Conservation (phyloP, 2,113 vertebrate species). For the Scomber scombrus region DNA sequence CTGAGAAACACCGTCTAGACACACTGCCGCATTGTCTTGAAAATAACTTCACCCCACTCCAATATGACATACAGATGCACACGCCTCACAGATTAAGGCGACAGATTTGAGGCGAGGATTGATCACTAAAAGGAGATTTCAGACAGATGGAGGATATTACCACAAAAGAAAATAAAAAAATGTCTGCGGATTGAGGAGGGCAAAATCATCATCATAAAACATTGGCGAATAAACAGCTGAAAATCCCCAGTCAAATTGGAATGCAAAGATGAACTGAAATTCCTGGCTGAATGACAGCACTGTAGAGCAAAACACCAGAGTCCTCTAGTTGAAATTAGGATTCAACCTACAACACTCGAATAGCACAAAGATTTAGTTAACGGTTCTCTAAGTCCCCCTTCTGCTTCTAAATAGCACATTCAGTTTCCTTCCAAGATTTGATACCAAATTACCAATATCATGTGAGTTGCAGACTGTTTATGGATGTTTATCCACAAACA, state of each 20-base stretch:
- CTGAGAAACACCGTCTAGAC: conserved; percentile 74
- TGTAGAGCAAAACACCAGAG: conserved; percentile 41
- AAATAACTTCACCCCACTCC: conserved; percentile 44
- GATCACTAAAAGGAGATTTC: conserved; percentile 63
- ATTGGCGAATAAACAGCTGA: conserved; percentile 46
- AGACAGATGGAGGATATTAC: conserved; percentile 48
- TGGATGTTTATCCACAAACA: conserved; percentile 21
- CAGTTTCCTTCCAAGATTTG: conserved; percentile 32
- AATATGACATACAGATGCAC: conserved; percentile 12
- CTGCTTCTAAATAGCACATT: conserved; percentile 68
- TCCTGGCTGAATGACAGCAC: conserved; percentile 43
- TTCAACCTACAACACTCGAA: conserved; percentile 59
- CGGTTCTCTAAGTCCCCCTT: conserved; percentile 36
- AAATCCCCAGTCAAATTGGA: conserved; percentile 63
- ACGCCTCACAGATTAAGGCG: conserved; percentile 47
- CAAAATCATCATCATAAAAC: conserved; percentile 52
- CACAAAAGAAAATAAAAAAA: conserved; percentile 35
- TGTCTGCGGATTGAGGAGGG: conserved; percentile 25
- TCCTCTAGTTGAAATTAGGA: conserved; percentile 59
- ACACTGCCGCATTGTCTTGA: conserved; percentile 46
- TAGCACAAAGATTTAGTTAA: conserved; percentile 47
- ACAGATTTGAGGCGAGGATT: no score
- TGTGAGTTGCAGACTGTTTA: not conserved
- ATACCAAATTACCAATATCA: not conserved
- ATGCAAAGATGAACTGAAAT: conserved; percentile 60